phyloP scores from a whole-genome alignment of 2,888 invertebrate genomes.

The Dynastes maya region DNA sequence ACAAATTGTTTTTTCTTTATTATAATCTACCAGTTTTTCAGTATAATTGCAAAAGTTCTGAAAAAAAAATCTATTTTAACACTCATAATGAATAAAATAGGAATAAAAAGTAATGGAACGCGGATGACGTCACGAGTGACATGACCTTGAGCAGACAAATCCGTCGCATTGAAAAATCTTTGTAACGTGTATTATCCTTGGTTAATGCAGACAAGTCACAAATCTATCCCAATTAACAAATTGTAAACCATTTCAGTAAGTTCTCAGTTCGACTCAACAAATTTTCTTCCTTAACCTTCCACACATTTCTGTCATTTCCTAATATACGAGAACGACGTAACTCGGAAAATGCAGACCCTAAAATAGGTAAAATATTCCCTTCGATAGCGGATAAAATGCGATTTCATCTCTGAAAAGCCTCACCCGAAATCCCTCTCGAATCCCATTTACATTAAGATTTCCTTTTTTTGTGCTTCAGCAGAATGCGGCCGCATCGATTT shows the following conservation, averaged over 20 bases:
- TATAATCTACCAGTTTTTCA: no score
- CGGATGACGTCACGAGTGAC: no score
- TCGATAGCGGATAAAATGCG: slow-evolving; percentile 32
- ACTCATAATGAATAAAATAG: no score
- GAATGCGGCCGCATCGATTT: slow-evolving; percentile 28
- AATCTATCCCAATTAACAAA: background rate
- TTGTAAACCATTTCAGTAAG: no score
- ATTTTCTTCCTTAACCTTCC: background rate
- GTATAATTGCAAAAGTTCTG: no score
- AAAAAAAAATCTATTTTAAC: no score
- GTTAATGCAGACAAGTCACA: background rate
- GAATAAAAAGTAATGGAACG: no score
- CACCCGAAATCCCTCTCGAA: slow-evolving; percentile 23
- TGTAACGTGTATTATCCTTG: no score
- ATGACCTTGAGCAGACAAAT: no score
- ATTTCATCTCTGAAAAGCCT: slow-evolving; percentile 17
- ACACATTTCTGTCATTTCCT: background rate
- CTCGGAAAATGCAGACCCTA: slow-evolving; percentile 12
- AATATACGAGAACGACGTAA: background rate
- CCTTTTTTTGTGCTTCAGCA: slow-evolving; percentile 7
- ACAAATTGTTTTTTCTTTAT: no score
- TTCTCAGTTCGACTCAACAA: background rate
- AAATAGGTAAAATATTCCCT: slow-evolving; percentile 29
- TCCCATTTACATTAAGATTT: slow-evolving; percentile 39
- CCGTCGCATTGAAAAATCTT: no score